Percentiles rank a stretch among this genome's conserved stretches.
phyloP scores from a whole-genome alignment of 1,140 invertebrate species.

The Papilio helenus region DNA sequence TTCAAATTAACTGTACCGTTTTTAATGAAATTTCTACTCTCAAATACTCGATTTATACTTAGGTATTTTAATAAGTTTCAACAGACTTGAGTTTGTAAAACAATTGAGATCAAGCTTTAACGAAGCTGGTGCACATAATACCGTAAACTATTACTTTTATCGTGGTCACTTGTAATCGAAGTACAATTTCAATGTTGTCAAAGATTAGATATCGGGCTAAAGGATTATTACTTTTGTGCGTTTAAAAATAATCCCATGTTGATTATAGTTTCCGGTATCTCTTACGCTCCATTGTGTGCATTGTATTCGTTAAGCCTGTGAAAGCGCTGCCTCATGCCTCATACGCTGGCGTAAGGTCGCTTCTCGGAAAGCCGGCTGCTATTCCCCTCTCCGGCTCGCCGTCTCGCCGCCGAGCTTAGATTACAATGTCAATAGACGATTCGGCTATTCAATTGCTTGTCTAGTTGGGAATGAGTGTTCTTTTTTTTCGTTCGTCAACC shows the following conservation, averaged over 20 bases:
- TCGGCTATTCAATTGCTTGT: constrained; percentile 51
- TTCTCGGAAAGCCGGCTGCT: constrained; percentile 62
- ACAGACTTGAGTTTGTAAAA: neutral
- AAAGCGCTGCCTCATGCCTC: constrained; percentile 56
- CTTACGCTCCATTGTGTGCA: constrained; percentile 62
- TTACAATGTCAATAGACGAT: constrained; percentile 67
- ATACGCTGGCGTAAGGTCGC: constrained; percentile 54
- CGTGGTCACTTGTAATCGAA: constrained; percentile 30
- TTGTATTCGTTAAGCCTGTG: constrained; percentile 51
- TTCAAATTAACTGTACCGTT: constrained; percentile 26
- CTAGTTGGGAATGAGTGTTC: constrained; percentile 47
- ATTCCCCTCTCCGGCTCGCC: constrained; percentile 39
- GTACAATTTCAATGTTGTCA: constrained; percentile 26
- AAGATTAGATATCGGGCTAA: constrained; percentile 41
- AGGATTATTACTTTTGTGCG: constrained; percentile 51
- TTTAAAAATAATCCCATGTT: constrained; percentile 60
- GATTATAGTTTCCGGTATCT: constrained; percentile 72
- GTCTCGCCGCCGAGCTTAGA: constrained; percentile 52
- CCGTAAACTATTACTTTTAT: neutral
- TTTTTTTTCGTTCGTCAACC: constrained; percentile 47
- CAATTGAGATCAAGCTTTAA: neutral
- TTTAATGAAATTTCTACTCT: neutral
- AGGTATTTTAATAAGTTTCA: neutral
- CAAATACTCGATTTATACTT: neutral
- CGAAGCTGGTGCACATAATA: neutral